Evolutionary conservation across 2,797 vertebrate species (phyloP), one percentile per base, ranked within the genome.

Genomic region (Morus bassanus): DNA sequence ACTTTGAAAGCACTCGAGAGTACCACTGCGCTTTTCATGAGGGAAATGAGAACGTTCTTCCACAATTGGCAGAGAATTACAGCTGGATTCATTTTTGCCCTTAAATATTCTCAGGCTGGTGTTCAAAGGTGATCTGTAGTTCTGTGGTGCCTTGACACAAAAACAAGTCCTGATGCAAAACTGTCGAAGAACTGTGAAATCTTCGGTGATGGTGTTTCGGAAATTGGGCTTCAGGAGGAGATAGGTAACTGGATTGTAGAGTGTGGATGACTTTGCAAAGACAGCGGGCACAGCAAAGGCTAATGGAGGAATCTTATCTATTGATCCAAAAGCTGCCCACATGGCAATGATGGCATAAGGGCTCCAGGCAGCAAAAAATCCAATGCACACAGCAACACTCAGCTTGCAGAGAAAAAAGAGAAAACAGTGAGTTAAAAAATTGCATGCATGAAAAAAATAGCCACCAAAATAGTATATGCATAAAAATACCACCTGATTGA

Each of bases 211-310:
- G 13, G 95, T 75, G 60, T 90, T 97, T 89, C 98, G 95, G 89
- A 98, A 97, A 89, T 96, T 98, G 1, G 98, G 98, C 78, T 98
- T 98, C 68, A 98, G 96, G 72, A 97, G 94, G 22, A 99, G 95
- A 95, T 98, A 98, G 70, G 98, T 93, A 87, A 98, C 76, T 4
- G 98, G 98, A 93, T 98, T 98, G 96, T 98, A 98, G 88, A 98
- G 97, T 53, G 98, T 98, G 79, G 98, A 98, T 37, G 98, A 98
- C 95, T 98, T 99, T 83, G 98, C 98, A 85, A 99, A 98, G 96
- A 98, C 97, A 90, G 98, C 98, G 7, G 98, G 98, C 54, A 98
- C 88, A 68, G 98, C 98, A 89, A 99, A 99, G 4, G 98, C 98
- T 93, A 98, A 59, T 19, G 98, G 98, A 45, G 98, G 98, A 88